Evolutionary conservation across 64 coral and sea anemone genomes (phyloP), one percentile per base, ranked within the genome.

Genomic region (Pachyseris speciosa): DNA sequence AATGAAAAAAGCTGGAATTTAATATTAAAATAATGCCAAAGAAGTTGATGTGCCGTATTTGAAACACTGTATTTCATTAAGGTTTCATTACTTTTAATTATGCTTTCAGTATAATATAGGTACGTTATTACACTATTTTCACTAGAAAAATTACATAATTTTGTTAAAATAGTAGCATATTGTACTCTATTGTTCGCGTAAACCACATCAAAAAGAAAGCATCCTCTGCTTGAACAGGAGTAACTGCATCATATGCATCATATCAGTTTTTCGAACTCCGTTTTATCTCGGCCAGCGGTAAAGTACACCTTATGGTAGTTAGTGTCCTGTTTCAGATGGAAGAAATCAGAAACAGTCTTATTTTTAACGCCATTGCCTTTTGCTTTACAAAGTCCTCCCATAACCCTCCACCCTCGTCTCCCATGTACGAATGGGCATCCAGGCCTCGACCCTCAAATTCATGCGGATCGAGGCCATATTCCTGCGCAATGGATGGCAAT

Each of bases 241-340:
- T 87, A 78, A 10, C 5, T 29, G 83, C 22, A 86, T 69, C 8
- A 39, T 63, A 85, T 74, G 67, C 68, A 72, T 71, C 44, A 8
- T 69, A 87, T 87, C 3, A 87, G 1, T 40, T 52, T 37, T 87
- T 87, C 29, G 11, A 87, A 87, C 68, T 72, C 28, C 0, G 37
- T 74, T 60, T 87, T 33, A 39, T 72, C 28, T 70, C 16, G 43
- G 9, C 37, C 38, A 24, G 38, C n/a, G 19, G 22, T 63, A 38
- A 67, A 84, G 33, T 84, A 65, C 19, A 31, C 9, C 3, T 19
- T 10, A 20, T 93, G 72, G 5, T 60, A 11, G 19, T 48, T 30
- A n/a, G 87, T 71, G 33, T 87, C 91, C 27, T 93, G 91, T 48
- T 93, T 93, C 27, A 67, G 26, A 67, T 67, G 64, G 64, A 67